phyloP scores from a whole-genome alignment of 2,888 invertebrate species.

The Macrosiphum euphorbiae region DNA sequence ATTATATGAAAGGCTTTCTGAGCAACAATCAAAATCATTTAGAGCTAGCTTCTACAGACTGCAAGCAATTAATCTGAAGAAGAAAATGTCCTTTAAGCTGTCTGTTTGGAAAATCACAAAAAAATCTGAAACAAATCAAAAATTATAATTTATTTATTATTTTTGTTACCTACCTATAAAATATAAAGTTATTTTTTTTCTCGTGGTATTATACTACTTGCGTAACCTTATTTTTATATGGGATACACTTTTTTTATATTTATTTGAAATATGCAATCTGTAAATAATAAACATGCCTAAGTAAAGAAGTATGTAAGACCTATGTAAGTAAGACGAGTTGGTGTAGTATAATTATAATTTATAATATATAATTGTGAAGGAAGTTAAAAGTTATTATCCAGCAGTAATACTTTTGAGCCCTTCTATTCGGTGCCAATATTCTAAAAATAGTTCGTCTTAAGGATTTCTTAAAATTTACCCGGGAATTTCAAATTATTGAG shows the following conservation, averaged over 20 bases:
- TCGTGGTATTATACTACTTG: too few species aligned
- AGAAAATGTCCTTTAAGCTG: background rate
- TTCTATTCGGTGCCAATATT: background rate
- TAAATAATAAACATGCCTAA: background rate
- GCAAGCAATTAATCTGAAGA: background rate
- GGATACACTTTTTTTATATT: background rate
- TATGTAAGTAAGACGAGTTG: background rate
- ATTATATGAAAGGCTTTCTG: slow-evolving; percentile 35
- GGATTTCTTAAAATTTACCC: background rate
- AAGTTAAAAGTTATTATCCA: background rate
- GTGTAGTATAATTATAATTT: background rate
- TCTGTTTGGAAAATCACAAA: background rate
- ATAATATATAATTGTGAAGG: background rate
- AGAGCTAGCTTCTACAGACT: background rate
- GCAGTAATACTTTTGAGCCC: background rate
- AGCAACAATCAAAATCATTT: slow-evolving; percentile 54
- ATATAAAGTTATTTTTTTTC: background rate
- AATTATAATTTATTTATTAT: background rate
- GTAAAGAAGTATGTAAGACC: too few species aligned
- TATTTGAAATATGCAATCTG: background rate
- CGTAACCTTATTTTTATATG: background rate
- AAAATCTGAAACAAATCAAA: slow-evolving; percentile 19
- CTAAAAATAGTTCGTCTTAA: background rate
- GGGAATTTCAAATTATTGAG: background rate
- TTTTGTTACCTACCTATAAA: background rate